phyloP scores from a whole-genome alignment of 2,113 vertebrate species.

The Jaculus jaculus region DNA sequence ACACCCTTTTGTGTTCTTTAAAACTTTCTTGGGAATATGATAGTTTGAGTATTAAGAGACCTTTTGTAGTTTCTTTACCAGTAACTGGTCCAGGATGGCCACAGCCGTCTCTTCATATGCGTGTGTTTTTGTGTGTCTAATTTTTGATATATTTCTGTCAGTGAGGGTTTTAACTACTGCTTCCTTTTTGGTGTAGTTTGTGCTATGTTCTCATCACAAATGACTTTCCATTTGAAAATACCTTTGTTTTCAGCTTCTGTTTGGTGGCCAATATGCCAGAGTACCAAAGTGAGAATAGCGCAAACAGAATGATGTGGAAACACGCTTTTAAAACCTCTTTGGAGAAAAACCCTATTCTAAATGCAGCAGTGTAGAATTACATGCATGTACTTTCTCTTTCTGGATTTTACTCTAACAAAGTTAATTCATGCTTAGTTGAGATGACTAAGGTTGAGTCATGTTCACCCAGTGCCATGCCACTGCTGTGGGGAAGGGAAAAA shows the following conservation, averaged over 20 bases:
- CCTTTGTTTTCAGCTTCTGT: slow-evolving; percentile 57
- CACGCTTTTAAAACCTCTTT: slow-evolving; percentile 43
- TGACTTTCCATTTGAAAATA: slow-evolving; percentile 47
- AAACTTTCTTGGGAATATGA: background rate
- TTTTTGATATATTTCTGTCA: slow-evolving; percentile 31
- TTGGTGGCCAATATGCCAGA: slow-evolving; percentile 32
- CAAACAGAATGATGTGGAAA: slow-evolving; percentile 46
- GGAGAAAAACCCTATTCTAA: slow-evolving; percentile 66
- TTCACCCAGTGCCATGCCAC: slow-evolving; percentile 36
- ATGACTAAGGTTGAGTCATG: slow-evolving; percentile 74
- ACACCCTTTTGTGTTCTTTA: slow-evolving; percentile 3
- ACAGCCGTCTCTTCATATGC: background rate
- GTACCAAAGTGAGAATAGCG: slow-evolving; percentile 45
- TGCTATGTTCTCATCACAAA: slow-evolving; percentile 55
- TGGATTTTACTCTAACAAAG: slow-evolving; percentile 70
- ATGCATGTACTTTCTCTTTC: slow-evolving; percentile 58
- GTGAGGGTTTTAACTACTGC: slow-evolving; percentile 26
- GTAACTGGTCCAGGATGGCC: background rate
- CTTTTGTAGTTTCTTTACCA: background rate
- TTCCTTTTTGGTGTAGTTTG: slow-evolving; percentile 48
- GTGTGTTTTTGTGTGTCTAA: background rate
- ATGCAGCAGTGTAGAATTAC: slow-evolving; percentile 65
- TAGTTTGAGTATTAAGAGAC: background rate
- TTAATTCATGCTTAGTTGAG: slow-evolving; percentile 73
- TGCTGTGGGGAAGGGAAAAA: slow-evolving; percentile 7